These are phyloP conservation scores for Rhimphoctona megacephalus DNA, from an alignment of 2,888 invertebrate genomes.

Conservation along the genomic window DNA sequence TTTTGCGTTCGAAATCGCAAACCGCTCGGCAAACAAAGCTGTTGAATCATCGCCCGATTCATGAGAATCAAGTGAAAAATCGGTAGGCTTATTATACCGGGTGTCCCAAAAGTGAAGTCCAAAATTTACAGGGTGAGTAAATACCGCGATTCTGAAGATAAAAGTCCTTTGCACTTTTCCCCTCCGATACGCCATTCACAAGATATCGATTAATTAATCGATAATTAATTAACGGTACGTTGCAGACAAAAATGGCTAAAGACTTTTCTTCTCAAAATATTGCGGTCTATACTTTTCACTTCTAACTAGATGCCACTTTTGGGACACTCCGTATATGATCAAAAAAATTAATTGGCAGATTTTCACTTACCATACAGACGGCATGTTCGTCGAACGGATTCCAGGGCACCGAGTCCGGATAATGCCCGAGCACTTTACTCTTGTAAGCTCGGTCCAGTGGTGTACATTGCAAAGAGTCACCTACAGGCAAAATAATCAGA, in stretches of 20 bases:
- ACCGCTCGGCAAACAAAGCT: constrained; percentile 98
- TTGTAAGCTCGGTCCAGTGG: constrained; percentile 98
- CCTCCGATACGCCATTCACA: background rate
- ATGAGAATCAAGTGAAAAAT: background rate
- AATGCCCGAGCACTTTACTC: constrained; percentile 96
- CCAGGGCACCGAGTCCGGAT: constrained; percentile 95
- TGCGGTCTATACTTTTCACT: background rate
- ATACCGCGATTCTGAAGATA: background rate
- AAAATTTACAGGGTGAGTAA: background rate
- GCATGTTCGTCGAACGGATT: constrained; percentile 98
- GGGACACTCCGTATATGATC: background rate
- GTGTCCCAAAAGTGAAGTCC: background rate
- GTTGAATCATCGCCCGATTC: constrained; percentile 5
- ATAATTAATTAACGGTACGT: too few species aligned
- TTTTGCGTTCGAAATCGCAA: constrained; percentile 97
- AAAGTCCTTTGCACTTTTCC: background rate
- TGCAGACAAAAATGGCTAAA: too few species aligned
- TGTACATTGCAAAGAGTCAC: constrained; percentile 94
- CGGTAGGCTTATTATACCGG: background rate
- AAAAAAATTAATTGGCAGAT: background rate
- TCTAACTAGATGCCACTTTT: background rate
- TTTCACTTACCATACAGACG: constrained; percentile 94
- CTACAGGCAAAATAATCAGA: constrained; percentile 85
- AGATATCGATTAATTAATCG: background rate
- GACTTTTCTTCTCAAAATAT: background rate